Base-by-base conservation (phyloP, 1,140 invertebrate species). In the Temnothorax longispinosus region DNA sequence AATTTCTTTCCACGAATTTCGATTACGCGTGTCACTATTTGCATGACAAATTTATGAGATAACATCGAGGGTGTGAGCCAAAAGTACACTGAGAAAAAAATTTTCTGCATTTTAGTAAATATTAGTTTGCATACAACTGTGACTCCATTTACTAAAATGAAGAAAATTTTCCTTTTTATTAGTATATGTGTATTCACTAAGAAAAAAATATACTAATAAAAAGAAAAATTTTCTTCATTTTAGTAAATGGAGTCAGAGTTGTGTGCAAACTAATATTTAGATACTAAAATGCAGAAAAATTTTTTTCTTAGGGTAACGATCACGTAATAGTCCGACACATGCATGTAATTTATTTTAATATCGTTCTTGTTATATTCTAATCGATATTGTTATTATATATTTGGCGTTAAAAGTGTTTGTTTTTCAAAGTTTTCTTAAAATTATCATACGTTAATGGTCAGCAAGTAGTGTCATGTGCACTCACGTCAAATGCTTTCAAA, bases 1-100 rank as follows among this genome's bases (percentile, higher is more conserved):
- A 82, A 82, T 58, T 82, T 56, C 50, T 54, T 72, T n/a, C 27
- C 41, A 13, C 38, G 15, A 72, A 60, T 35, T 82, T 58, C 52
- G 65, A 72, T 72, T 72, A 18, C 18, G 18, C 18, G 52, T 74
- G 67, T 32, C 78, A 38, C 38, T 71, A 21, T 74, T 82, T 74
- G 54, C 41, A 60, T 58, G 27, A 44, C 64, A 71, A 71, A 74
- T 72, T 82, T 35, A 50, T 10, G 38, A 47, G 67, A 71, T 82
- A 18, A 44, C 50, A 32, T 56, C 18, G 67, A 47, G 27, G 1
- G 7, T 47, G 32, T 21, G 38, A 58, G n/a, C 13, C 32, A 11
- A 60, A 56, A 27, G 27, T 27, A 27, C 27, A 27, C 1, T 27
- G 27, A 27, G 27, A 27, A 27, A 27, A 27, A 27, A 27, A 27